Base-by-base conservation (phyloP, 2,797 vertebrate species). In the Psittacula echo region DNA sequence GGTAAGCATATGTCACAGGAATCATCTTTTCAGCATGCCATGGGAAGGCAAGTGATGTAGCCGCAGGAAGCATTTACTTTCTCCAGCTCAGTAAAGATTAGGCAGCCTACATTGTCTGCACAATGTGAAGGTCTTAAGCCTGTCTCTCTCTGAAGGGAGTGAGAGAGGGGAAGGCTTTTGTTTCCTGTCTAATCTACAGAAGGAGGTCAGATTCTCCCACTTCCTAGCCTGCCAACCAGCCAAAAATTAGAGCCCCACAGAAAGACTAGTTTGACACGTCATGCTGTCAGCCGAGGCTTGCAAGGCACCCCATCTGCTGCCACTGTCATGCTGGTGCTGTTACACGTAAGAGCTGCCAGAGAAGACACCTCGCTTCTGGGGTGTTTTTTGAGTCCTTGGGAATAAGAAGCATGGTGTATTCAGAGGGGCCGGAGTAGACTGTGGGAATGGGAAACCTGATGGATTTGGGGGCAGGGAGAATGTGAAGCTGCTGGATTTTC, bases 391-490 rank as follows among this genome's bases (percentile, higher is more conserved):
- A 83, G n/a, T 62, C 65, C 75, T 83, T 87, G 90, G 87, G 85
- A 95, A 78, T 56, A 47, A 80, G 81, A 32, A 65, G 45, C 10
- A 2, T n/a, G 65, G 24, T 48, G 68, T 47, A 5, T n/a, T 83
- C 78, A 54, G 85, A 79, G 39, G 12, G 70, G 66, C 37, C 0
- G 2, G n/a, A 32, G 39, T 3, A 45, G 70, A 76, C 79, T 91
- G 89, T 93, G 95, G 89, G 94, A 96, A 92, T 95, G 79, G 85
- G 75, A 93, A 90, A 78, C 34, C 19, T 32, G 68, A 29, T 75
- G 94, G 87, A 73, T 75, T 85, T 96, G 89, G 94, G 92, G 89
- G 91, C 92, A 94, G 96, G 91, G 85, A 96, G 85, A 97, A 92
- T 96, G 89, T 32, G 73, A 93, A 93, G 73, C 92, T 64, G 66